Percentiles rank a stretch among this genome's conserved stretches.
These are phyloP conservation scores for Podabrus alpinus DNA, from an alignment of 2,888 invertebrate genomes.

Conservation along the genomic window DNA sequence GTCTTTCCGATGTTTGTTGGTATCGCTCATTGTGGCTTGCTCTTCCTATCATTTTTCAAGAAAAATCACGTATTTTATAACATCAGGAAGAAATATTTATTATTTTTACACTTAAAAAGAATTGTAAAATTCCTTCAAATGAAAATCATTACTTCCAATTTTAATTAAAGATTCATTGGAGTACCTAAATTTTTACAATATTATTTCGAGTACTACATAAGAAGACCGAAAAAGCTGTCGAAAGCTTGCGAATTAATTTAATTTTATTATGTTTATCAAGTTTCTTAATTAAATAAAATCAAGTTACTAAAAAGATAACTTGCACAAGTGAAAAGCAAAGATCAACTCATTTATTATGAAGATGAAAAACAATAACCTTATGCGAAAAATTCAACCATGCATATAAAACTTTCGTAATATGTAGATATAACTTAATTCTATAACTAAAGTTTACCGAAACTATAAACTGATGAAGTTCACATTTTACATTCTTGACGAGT, in stretches of 20 bases:
- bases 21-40: conserved; percentile 31
- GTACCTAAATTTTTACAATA: neutral
- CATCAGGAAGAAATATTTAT: neutral
- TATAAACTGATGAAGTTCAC: neutral
- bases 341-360: too few relatives aligned
- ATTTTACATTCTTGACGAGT: neutral
- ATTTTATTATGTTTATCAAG: too few relatives aligned
- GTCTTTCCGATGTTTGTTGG: conserved; percentile 33
- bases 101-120: neutral
- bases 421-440: neutral
- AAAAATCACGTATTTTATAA: conserved; percentile 14
- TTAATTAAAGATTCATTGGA: neutral
- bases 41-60: conserved; percentile 27
- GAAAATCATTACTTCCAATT: neutral
- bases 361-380: neutral
- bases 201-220: too few relatives aligned
- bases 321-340: too few relatives aligned
- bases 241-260: neutral
- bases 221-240: too few relatives aligned
- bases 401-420: neutral
- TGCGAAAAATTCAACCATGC: neutral
- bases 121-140: neutral
- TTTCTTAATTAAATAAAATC: too few relatives aligned
- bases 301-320: too few relatives aligned
- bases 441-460: neutral